phyloP scores from a whole-genome alignment of 2,797 vertebrate genomes.

The Mallotus villosus region DNA sequence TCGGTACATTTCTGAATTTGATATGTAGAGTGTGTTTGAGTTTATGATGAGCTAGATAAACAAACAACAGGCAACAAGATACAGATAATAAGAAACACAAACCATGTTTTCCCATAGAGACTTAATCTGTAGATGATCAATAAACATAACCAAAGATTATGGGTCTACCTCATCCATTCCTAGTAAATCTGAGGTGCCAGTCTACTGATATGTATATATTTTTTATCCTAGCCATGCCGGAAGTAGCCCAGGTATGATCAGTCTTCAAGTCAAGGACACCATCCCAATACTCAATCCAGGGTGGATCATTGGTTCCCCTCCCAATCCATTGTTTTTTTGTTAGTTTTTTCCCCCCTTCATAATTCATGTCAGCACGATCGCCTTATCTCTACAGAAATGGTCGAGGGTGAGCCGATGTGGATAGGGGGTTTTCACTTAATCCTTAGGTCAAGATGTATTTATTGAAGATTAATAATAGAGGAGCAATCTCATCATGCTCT shows the following conservation, averaged over 20 bases:
- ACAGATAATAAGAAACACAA: no score
- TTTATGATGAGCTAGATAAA: no score
- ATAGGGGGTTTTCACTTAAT: conserved; percentile 75
- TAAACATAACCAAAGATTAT: no score
- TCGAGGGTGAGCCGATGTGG: conserved; percentile 57
- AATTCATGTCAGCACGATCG: conserved; percentile 69
- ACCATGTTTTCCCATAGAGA: no score
- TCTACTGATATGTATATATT: not conserved
- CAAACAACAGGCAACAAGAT: no score
- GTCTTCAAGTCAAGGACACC: not conserved
- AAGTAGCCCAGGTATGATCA: not conserved
- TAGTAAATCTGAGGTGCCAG: no score
- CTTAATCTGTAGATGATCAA: no score
- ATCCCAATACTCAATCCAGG: not conserved
- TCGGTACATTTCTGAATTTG: no score
- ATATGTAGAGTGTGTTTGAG: no score
- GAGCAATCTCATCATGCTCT: conserved; percentile 82
- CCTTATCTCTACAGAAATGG: conserved; percentile 50
- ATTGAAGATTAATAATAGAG: conserved; percentile 83
- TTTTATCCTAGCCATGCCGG: not conserved
- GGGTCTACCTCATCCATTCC: no score
- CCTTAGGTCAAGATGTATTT: conserved; percentile 83
- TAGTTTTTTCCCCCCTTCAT: conserved; percentile 57
- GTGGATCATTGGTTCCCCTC: conserved; percentile 55
- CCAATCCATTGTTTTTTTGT: conserved; percentile 52